phyloP scores from a whole-genome alignment of 2,797 vertebrate species.

The Crocodylus rhombifer region DNA sequence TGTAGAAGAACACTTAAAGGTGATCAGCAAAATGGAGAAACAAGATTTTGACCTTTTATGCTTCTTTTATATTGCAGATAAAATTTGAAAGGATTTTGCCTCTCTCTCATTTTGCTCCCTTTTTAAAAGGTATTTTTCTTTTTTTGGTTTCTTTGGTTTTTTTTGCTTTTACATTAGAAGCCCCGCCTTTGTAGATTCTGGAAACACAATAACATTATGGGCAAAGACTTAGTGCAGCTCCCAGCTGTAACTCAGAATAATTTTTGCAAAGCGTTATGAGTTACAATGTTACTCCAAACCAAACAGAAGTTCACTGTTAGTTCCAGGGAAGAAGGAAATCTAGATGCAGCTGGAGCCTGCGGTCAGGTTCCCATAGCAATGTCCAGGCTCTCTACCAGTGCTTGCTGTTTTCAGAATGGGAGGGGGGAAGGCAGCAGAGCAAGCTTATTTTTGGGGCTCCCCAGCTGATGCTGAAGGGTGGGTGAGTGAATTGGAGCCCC shows the following conservation, averaged over 20 bases:
- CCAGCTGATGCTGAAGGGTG: too few species aligned
- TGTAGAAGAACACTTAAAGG: not conserved
- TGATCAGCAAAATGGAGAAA: not conserved
- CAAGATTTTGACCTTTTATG: not conserved
- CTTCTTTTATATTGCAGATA: not conserved
- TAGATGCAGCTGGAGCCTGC: too few species aligned
- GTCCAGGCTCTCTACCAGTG: too few species aligned
- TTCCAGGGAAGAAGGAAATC: too few species aligned
- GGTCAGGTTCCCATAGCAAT: too few species aligned
- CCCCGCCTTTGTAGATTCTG: not conserved
- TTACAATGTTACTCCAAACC: too few species aligned
- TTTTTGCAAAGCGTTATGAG: too few species aligned
- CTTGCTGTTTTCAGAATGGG: too few species aligned
- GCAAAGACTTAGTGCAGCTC: not conserved
- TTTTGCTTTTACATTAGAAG: not conserved
- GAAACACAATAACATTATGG: not conserved
- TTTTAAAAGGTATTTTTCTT: not conserved
- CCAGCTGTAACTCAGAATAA: not conserved
- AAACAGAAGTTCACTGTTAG: too few species aligned
- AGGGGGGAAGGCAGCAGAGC: too few species aligned
- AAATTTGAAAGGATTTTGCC: not conserved
- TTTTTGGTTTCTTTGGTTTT: not conserved
- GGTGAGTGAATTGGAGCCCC: too few species aligned
- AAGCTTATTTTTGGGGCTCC: too few species aligned
- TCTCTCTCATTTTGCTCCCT: not conserved